Conservation (phyloP, 1,140 invertebrate genomes). For the Andrena cerasifolii region DNA sequence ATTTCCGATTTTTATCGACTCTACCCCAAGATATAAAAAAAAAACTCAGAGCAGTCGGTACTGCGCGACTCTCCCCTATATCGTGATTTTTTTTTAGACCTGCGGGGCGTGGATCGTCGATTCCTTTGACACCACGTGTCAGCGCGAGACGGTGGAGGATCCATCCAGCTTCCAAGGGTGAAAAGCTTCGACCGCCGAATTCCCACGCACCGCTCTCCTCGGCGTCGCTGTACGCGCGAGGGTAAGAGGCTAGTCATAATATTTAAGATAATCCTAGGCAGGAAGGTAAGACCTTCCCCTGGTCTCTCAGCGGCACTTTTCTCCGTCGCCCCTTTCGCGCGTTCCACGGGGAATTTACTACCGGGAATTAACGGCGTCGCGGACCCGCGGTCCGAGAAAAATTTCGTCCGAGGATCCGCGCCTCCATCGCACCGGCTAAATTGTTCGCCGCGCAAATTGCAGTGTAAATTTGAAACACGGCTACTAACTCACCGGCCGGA, state of each 20-base stretch:
- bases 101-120: not conserved
- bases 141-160: not conserved
- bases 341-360: constrained; percentile 40
- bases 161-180: constrained; percentile 37
- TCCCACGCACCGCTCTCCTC: constrained; percentile 70
- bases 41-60: too few species aligned
- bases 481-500: constrained; percentile 5
- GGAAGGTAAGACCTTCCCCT: constrained; percentile 49
- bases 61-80: too few species aligned
- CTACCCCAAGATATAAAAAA: too few species aligned
- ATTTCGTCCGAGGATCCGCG: constrained; percentile 14
- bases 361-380: constrained; percentile 37
- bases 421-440: constrained; percentile 28
- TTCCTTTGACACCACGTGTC: not conserved
- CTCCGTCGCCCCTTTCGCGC: not conserved
- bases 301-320: not conserved
- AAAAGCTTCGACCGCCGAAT: constrained; percentile 50
- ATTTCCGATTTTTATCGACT: too few species aligned
- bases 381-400: constrained; percentile 23
- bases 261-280: constrained; percentile 70
- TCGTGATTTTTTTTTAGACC: not conserved
- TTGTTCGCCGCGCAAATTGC: constrained; percentile 40
- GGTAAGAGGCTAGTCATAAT: constrained; percentile 66
- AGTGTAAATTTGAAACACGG: constrained; percentile 38
- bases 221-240: constrained; percentile 34